Conservation (phyloP, 1,140 invertebrate species). For the Zaprionus gabonicus region DNA sequence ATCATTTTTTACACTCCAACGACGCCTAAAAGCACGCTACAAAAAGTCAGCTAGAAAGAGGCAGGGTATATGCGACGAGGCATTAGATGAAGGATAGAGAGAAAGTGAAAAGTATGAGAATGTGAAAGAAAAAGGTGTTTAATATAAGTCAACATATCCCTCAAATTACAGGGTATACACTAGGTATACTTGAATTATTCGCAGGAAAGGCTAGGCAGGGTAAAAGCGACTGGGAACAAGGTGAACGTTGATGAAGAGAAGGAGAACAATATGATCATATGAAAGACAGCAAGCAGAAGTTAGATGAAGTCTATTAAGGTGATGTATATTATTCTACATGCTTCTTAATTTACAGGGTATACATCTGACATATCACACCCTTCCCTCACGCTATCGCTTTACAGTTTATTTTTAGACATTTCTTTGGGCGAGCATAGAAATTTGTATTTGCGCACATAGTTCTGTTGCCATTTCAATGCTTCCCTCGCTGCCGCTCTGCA, state of each 20-base stretch:
- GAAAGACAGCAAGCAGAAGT: background rate
- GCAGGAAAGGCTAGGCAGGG: too few relatives aligned
- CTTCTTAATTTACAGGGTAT: conserved; percentile 30
- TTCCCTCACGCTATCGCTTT: background rate
- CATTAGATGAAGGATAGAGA: too few relatives aligned
- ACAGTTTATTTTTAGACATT: conserved; percentile 20
- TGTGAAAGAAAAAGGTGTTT: too few relatives aligned
- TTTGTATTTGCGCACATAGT: conserved; percentile 65
- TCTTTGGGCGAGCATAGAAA: conserved; percentile 46
- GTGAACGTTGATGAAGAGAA: too few relatives aligned
- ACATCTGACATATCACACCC: background rate
- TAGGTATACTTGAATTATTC: too few relatives aligned
- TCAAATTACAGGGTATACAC: too few relatives aligned
- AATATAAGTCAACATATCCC: too few relatives aligned
- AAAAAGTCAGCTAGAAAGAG: conserved; percentile 7
- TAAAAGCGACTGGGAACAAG: too few relatives aligned
- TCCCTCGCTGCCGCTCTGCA: background rate
- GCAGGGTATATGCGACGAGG: background rate
- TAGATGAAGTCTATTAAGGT: background rate
- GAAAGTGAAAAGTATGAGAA: too few relatives aligned
- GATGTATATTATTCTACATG: too few relatives aligned
- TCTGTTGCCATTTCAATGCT: conserved; percentile 54
- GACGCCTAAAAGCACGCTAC: conserved; percentile 42
- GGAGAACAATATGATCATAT: too few relatives aligned
- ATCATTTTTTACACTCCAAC: conserved; percentile 71